Percentiles rank a stretch among this genome's conserved stretches.
Conservation (phyloP, 2,113 vertebrate species). For the Pipa parva region DNA sequence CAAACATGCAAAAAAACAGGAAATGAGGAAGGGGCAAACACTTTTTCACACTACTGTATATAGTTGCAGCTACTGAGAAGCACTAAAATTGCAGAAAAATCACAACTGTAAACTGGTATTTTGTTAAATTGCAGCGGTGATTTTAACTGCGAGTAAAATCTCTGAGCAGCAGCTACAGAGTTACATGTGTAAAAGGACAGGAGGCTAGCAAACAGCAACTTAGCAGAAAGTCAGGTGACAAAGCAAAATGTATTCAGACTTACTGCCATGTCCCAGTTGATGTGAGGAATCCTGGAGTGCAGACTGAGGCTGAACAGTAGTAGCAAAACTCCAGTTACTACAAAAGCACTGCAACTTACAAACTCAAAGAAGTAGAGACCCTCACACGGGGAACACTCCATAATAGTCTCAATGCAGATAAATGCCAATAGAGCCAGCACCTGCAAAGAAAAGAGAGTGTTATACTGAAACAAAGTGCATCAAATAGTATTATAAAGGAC, state of each 20-base stretch:
- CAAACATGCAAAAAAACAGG: no score
- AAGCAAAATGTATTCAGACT: slow-evolving; percentile 48
- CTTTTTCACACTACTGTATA: no score
- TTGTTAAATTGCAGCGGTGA: not conserved
- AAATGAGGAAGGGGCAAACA: no score
- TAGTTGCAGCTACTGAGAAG: no score
- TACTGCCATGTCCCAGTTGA: slow-evolving; percentile 96
- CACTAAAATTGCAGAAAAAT: not conserved
- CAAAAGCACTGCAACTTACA: slow-evolving; percentile 91
- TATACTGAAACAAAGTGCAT: slow-evolving; percentile 27
- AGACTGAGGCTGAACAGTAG: slow-evolving; percentile 88
- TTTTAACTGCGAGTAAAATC: no score
- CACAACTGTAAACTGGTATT: not conserved
- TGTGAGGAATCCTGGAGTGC: slow-evolving; percentile 83
- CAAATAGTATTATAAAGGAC: not conserved
- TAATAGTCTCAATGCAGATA: slow-evolving; percentile 96
- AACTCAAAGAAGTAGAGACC: slow-evolving; percentile 98
- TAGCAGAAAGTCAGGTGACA: no score
- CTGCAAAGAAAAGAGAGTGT: slow-evolving; percentile 63
- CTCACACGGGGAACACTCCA: slow-evolving; percentile 87
- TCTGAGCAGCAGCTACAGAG: no score
- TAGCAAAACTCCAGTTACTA: slow-evolving; percentile 87
- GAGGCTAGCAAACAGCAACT: no score
- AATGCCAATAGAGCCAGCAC: slow-evolving; percentile 82
- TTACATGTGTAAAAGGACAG: no score